Evolutionary conservation across 2,888 invertebrate species (phyloP), one percentile per base, ranked within the genome.

Genomic region (Orgyia antiqua): DNA sequence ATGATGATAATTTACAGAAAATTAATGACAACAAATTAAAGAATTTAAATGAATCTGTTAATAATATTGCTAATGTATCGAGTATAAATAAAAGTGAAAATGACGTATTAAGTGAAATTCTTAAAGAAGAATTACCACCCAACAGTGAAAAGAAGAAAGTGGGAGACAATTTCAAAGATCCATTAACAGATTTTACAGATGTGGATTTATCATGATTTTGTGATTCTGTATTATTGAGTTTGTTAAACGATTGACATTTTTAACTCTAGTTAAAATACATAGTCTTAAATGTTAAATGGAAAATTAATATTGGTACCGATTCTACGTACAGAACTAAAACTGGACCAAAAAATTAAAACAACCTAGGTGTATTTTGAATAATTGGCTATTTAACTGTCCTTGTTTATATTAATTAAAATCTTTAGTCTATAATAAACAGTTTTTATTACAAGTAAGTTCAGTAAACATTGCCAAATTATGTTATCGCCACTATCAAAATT

Each of bases 181-280:
- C 78, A 0, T 35, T 79, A 26, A 62, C 65, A 11, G 67, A 68
- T 9, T 77, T 80, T 25, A 63, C 75, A 0, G 79, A 82, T 2
- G 63, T 80, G 0, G 77, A 82, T 33, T 47, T 82, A 4, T 69
- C 64, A 44, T 80, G 79, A 77, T 76, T 67, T 13, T 68, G 45
- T 13, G 76, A 78, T 40, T 45, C 58, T 0, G 0, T 78, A 6
- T 66, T 79, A 27, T 51, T 56, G 36, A 48, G 56, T 44, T 39
- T 77, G 9, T 38, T 75, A 10, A 65, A 48, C 28, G 47, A 51
- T n/a, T n/a, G n/a, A n/a, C n/a, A n/a, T n/a, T n/a, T n/a, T n/a
- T n/a, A n/a, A n/a, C n/a, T n/a, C 25, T 51, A 18, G 15, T n/a
- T n/a, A n/a, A n/a, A n/a, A n/a, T n/a, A n/a, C n/a, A n/a, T n/a